Percentiles rank a stretch among this genome's conserved stretches.
phyloP scores from a whole-genome alignment of 2,113 vertebrate genomes.

The Ictalurus furcatus region DNA sequence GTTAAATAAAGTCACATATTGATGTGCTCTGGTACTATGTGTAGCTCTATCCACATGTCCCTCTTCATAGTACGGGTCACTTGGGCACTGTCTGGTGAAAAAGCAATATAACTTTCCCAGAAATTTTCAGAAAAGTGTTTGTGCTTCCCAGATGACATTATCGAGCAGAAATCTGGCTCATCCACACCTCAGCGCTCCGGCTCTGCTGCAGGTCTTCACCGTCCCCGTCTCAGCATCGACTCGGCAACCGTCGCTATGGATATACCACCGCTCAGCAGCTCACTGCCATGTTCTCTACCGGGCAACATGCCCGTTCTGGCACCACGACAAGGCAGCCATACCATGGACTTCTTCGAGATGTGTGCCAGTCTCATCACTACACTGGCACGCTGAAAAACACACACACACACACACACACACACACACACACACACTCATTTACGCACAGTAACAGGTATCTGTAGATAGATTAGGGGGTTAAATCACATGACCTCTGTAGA shows the following conservation, averaged over 20 bases:
- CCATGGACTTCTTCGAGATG: conserved; percentile 99
- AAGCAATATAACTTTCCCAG: background rate
- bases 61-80: background rate
- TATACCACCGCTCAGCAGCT: conserved; percentile 79
- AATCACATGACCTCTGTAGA: conserved; percentile 44
- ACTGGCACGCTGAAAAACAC: conserved; percentile 83
- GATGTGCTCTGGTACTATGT: background rate
- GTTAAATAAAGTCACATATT: background rate
- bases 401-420: background rate
- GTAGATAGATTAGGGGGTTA: background rate
- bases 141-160: conserved; percentile 80
- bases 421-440: background rate
- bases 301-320: conserved; percentile 75
- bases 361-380: conserved; percentile 96
- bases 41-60: background rate
- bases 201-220: conserved; percentile 84
- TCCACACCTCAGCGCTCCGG: conserved; percentile 93
- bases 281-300: conserved; percentile 82
- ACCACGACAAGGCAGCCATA: conserved; percentile 90
- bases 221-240: conserved; percentile 90
- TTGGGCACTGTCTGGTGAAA: background rate
- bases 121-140: background rate
- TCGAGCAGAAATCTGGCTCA: conserved; percentile 89
- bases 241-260: conserved; percentile 70
- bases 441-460: background rate